A percentile compares a stretch with the other conserved stretches of the same genome.
Evolutionary conservation across 1,140 invertebrate species (phyloP).

Genomic region (Parasteatoda tepidariorum): DNA sequence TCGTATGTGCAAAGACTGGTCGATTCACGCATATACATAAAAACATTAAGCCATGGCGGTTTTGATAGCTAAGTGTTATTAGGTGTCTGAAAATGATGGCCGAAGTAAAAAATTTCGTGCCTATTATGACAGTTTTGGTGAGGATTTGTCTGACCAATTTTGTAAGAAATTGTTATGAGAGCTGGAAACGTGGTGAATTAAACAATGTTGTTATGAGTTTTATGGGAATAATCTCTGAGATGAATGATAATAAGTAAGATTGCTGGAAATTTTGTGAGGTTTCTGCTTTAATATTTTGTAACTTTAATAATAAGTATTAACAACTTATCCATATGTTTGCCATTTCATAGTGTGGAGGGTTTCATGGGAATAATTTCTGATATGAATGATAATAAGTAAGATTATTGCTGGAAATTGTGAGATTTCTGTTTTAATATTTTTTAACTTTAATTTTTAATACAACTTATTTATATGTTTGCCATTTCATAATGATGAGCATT

Average conservation of each 20-base stretch:
- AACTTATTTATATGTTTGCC: too few relatives aligned
- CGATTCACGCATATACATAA: slow-evolving; percentile 6
- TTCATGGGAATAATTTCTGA: neutral
- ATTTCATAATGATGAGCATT: neutral
- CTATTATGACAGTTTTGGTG: neutral
- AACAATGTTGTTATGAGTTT: neutral
- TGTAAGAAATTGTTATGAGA: neutral
- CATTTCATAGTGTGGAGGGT: neutral
- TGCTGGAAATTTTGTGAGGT: too few relatives aligned
- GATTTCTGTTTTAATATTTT: too few relatives aligned
- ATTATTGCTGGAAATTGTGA: too few relatives aligned
- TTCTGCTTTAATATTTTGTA: too few relatives aligned
- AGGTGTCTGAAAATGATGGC: neutral
- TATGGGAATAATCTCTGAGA: neutral
- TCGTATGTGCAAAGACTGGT: neutral
- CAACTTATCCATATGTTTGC: too few relatives aligned
- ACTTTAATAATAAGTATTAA: too few relatives aligned
- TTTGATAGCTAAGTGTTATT: neutral
- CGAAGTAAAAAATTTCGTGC: neutral
- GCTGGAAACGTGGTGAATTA: neutral
- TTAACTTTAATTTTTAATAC: too few relatives aligned
- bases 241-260: neutral
- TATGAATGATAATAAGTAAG: neutral
- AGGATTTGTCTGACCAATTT: neutral
- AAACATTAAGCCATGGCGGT: neutral